Evolutionary conservation across 1,140 invertebrate genomes (phyloP).

Genomic region (Hestina assimilis): DNA sequence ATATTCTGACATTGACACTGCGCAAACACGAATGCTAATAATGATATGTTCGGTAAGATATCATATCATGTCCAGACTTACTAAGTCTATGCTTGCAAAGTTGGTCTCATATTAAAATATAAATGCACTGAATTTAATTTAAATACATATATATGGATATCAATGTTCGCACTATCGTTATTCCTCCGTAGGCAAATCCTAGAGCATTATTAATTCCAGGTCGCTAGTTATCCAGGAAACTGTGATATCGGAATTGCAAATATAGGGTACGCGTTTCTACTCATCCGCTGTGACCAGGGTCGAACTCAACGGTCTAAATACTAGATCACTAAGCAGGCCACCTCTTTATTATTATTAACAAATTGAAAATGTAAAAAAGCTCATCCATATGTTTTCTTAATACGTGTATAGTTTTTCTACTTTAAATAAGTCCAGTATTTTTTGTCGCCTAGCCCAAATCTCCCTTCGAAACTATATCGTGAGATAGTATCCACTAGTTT

Average conservation of each 20-base stretch:
- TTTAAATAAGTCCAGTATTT: too few relatives aligned
- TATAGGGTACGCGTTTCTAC: slow-evolving; percentile 11
- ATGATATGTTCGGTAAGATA: neutral
- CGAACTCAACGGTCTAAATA: too few relatives aligned
- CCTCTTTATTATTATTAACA: too few relatives aligned
- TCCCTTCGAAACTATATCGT: too few relatives aligned
- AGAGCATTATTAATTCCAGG: slow-evolving; percentile 12
- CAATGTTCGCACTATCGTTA: neutral
- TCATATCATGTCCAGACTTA: neutral
- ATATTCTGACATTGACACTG: slow-evolving; percentile 28
- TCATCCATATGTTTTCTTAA: too few relatives aligned
- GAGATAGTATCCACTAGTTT: too few relatives aligned
- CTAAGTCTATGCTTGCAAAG: too few relatives aligned
- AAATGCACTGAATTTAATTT: neutral
- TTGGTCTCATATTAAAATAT: too few relatives aligned
- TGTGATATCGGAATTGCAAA: slow-evolving; percentile 22
- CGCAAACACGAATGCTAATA: slow-evolving; percentile 15
- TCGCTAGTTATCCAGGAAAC: slow-evolving; percentile 22
- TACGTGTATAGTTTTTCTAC: too few relatives aligned
- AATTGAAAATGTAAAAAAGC: too few relatives aligned
- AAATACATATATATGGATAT: neutral
- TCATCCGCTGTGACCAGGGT: slow-evolving; percentile 12
- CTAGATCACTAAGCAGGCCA: too few relatives aligned
- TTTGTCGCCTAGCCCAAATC: too few relatives aligned
- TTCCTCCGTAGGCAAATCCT: neutral